Conservation (phyloP, 2,797 vertebrate species). For the Stomatorhinus walkeri region DNA sequence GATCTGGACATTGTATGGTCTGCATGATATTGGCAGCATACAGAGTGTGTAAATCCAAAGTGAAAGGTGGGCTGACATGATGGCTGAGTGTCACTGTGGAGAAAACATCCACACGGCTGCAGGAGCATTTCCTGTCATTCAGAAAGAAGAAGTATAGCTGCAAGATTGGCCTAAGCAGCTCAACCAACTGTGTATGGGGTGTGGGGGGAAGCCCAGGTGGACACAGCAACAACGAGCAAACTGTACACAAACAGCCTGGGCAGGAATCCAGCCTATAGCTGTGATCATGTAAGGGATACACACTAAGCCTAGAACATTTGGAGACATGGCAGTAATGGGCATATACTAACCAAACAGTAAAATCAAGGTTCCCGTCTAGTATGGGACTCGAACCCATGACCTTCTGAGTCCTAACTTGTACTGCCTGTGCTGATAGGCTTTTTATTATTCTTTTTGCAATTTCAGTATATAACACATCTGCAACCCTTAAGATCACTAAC, state of each 20-base stretch:
- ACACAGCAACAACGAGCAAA: neutral
- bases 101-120: neutral
- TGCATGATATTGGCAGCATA: neutral
- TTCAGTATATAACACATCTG: neutral
- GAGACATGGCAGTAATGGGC: neutral
- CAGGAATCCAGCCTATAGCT: neutral
- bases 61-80: neutral
- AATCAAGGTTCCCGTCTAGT: neutral
- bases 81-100: neutral
- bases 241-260: neutral
- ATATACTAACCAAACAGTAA: neutral
- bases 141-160: neutral
- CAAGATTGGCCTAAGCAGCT: neutral
- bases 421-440: neutral
- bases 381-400: neutral
- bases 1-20: neutral
- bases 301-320: neutral
- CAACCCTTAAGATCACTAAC: neutral
- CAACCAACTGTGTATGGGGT: neutral
- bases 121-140: neutral
- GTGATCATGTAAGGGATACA: neutral
- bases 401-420: neutral
- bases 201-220: neutral
- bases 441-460: neutral
- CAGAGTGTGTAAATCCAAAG: neutral